Percentiles rank a stretch among this genome's conserved stretches.
Evolutionary conservation across 2,113 vertebrate species (phyloP).

Genomic region (Ceyx melanurus): DNA sequence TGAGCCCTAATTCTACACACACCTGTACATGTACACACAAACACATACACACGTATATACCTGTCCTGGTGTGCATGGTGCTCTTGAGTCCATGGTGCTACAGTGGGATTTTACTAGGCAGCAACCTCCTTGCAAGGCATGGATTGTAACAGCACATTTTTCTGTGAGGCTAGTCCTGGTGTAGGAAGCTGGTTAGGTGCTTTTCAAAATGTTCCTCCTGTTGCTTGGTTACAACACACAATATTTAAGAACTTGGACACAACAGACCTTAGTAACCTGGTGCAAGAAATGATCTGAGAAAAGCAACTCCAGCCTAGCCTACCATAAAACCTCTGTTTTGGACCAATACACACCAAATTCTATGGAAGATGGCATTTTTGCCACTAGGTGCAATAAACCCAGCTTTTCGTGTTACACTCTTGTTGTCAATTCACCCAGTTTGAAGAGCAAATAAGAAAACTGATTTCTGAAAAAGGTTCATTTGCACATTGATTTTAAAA

Average conservation of each 20-base stretch:
- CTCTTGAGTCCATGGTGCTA: not conserved
- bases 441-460: not conserved
- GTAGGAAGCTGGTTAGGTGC: not conserved
- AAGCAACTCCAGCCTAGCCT: not conserved
- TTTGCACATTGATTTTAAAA: not conserved
- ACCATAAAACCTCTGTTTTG: not conserved
- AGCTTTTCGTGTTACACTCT: not conserved
- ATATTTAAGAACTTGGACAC: not conserved
- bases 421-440: not conserved
- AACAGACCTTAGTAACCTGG: not conserved
- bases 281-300: not conserved
- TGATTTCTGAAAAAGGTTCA: not conserved
- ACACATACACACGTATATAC: not conserved
- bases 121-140: not conserved
- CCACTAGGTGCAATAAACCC: not conserved
- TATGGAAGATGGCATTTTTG: not conserved
- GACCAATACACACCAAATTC: not conserved
- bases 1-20: not conserved
- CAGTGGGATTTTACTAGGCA: not conserved
- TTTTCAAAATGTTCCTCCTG: not conserved
- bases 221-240: slow-evolving; percentile 32
- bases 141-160: not conserved
- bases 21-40: not conserved
- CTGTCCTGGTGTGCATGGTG: not conserved
- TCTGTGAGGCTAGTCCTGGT: not conserved